phyloP scores from a whole-genome alignment of 1,140 invertebrate genomes.

The Zophobas morio region DNA sequence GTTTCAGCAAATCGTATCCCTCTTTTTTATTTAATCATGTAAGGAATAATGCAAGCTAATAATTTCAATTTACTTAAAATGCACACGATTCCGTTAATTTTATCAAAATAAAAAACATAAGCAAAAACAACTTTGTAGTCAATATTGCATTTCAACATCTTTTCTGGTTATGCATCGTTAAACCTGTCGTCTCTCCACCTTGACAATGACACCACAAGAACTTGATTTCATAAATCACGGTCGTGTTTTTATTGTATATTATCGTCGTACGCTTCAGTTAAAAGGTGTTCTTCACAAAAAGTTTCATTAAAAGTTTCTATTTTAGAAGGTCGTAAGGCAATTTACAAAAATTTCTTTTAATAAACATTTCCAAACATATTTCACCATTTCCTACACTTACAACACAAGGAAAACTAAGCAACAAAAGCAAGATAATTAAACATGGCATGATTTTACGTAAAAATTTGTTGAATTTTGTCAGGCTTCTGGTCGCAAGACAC shows the following conservation, averaged over 20 bases:
- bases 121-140: too few species aligned
- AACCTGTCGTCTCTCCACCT: slow-evolving; percentile 29
- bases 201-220: slow-evolving; percentile 20
- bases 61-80: too few species aligned
- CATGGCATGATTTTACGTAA: slow-evolving; percentile 17
- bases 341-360: slow-evolving; percentile 39
- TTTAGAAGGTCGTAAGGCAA: slow-evolving; percentile 34
- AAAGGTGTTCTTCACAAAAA: not conserved
- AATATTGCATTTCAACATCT: slow-evolving; percentile 7
- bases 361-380: slow-evolving; percentile 23
- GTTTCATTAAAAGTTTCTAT: slow-evolving; percentile 17
- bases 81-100: too few species aligned
- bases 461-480: slow-evolving; percentile 10
- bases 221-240: slow-evolving; percentile 32
- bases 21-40: too few species aligned
- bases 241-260: slow-evolving; percentile 2
- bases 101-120: too few species aligned
- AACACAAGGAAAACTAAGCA: slow-evolving; percentile 21
- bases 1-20: too few species aligned
- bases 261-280: not conserved
- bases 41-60: too few species aligned
- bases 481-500: not conserved
- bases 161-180: slow-evolving; percentile 28
- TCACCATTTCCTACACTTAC: slow-evolving; percentile 33
- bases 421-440: slow-evolving; percentile 29